A percentile compares a stretch with the other conserved stretches of the same genome.
These are phyloP conservation scores for Polia nebulosa DNA, from an alignment of 2,888 invertebrate species.

Conservation along the genomic window DNA sequence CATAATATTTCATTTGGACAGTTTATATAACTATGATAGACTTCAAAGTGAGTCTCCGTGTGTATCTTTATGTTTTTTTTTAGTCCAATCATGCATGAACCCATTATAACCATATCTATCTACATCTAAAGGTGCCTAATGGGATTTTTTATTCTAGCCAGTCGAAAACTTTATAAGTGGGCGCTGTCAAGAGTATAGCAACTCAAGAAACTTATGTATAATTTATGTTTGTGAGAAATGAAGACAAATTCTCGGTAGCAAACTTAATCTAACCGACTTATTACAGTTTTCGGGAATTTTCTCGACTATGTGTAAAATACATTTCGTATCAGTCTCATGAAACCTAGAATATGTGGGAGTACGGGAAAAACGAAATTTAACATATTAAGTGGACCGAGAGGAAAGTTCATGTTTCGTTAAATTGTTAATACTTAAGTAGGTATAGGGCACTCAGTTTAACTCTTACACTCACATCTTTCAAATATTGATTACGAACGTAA, in stretches of 20 bases:
- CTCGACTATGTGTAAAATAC: neutral
- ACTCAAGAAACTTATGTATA: conserved; percentile 1
- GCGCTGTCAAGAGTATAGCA: neutral
- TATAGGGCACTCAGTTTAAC: neutral
- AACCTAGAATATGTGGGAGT: neutral
- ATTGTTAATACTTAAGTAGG: neutral
- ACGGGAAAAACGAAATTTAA: neutral
- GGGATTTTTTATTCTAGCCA: neutral
- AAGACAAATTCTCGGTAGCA: neutral
- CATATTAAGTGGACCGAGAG: neutral
- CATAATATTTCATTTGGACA: no score
- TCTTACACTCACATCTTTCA: neutral
- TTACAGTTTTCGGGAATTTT: neutral
- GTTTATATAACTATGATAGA: no score
- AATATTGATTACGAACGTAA: neutral
- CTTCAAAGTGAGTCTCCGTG: no score
- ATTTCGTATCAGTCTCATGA: neutral
- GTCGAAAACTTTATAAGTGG: neutral
- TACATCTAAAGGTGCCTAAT: no score
- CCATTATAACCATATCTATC: no score
- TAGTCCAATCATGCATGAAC: no score
- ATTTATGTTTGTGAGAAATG: neutral
- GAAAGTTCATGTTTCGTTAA: neutral
- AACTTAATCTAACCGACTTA: no score
- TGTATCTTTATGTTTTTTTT: no score